Base-by-base conservation (phyloP, 2,113 vertebrate genomes). In the Pelmatolapia mariae region DNA sequence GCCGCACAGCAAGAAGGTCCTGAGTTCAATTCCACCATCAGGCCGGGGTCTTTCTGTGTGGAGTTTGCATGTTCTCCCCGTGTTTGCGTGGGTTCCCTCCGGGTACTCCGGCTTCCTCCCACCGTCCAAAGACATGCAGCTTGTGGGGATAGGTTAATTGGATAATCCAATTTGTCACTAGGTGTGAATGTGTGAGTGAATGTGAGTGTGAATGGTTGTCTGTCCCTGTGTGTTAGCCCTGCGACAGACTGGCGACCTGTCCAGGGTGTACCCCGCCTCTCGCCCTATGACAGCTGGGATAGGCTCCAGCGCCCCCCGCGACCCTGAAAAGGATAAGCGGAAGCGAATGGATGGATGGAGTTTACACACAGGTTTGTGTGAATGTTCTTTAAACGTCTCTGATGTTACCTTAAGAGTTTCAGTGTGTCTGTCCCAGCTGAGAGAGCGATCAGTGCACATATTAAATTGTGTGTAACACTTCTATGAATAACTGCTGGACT, bases 51-150 rank as follows among this genome's bases (percentile, higher is more conserved):
- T n/a, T n/a, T n/a, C n/a, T n/a, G n/a, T n/a, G n/a, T n/a, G n/a
- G n/a, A n/a, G n/a, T n/a, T n/a, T 54, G 53, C n/a, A 54, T 54
- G 53, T 24, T 54, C 3, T 54, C 52, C 52, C n/a, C 0, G 1
- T 53, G 52, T 53, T 22, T 54, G 52, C 0, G 10, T 54, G 52
- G 10, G 52, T 54, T 54, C 0, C 1, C 52, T 54, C 52, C 0
- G 1, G 52, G 52, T 22, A 54, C 1, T 54, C 10, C 0, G 1
- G n/a, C 52, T 53, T 54, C 52, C 2, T 6, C 2, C 52, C 52
- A 53, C n/a, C 3, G 1, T 53, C 52, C 52, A 22, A 53, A 53
- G 52, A 53, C 52, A 22, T 22, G 52, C 52, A 22, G 19, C n/a
- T 53, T 22, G 3, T 53, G 19, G 52, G 52, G 52, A 4, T 22